Base-by-base conservation (phyloP, 2,113 vertebrate species). In the Pygoscelis antarcticus region DNA sequence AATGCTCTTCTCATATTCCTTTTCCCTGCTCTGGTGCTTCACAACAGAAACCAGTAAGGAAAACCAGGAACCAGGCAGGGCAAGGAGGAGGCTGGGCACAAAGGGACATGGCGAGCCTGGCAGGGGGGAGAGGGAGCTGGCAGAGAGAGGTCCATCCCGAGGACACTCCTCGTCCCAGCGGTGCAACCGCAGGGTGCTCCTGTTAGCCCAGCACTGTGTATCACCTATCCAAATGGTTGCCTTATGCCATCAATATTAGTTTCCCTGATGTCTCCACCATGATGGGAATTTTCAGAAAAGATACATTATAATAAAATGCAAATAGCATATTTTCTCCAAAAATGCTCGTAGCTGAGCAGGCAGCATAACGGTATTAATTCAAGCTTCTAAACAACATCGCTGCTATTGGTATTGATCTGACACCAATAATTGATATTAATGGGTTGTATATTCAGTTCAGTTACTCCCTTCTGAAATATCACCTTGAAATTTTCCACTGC, bases 371-470 rank as follows among this genome's bases (percentile, higher is more conserved):
- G 16, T 83, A 92, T 72, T 93, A 92, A 90, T 80, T 94, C 82
- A 80, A 70, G 71, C 76, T 86, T 91, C 90, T 90, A 94, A 94
- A 94, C 66, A 96, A 15, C 36, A 61, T 72, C 62, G 54, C 57
- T 49, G 70, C 54, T 88, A 14, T 57, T 80, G 71, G 54, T 92
- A 96, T 80, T 86, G 92, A 90, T 86, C 75, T 96, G 95, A 92
- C 92, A 94, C 82, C 34, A 64, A 38, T 83, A 90, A 93, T 47
- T 94, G 66, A 54, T 95, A 95, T 96, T 94, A 97, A 95, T 83
- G 89, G 95, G 30, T 75, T 66, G 20, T 32, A 69, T 58, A 64
- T 58, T 57, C 74, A 52, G 27, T 88, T 88, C 72, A 86, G 78
- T 90, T 70, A 86, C 66, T 83, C 30, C 51, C 30, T 94, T 88